Evolutionary conservation across 2,888 invertebrate genomes (phyloP), one percentile per base, ranked within the genome.

Genomic region (Ophioninae sp.): DNA sequence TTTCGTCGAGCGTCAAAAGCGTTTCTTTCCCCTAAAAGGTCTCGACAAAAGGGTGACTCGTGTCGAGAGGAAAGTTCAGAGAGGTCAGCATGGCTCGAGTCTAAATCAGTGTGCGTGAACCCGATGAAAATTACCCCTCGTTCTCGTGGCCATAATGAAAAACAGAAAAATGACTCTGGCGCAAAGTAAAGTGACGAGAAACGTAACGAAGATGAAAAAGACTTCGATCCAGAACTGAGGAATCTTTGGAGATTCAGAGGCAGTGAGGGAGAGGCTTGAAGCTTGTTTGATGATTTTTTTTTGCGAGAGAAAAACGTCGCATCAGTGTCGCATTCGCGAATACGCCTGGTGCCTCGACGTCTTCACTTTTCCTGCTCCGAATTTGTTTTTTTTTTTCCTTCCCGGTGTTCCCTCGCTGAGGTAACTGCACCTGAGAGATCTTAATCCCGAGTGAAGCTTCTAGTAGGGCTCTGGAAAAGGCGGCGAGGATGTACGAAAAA

Each of bases 371-470:
- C 62, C 59, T 74, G 39, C 65, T 65, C 62, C 30, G 65, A 75
- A 69, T 50, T 69, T 81, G 75, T 81, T 64, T 81, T 81, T 78
- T 81, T 64, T 81, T 78, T 56, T 70, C 75, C 73, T 67, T 70
- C 76, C 70, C 74, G 81, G 74, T 75, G 62, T 67, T 67, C 75
- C 75, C 75, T 82, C 79, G 50, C 17, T 50, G 70, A 67, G 56
- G 67, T 56, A 56, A 75, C 67, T 57, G 67, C 21, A 20, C 75
- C 75, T 57, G 75, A 67, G 56, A 75, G 56, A 75, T 75, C 67
- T 75, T 75, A 75, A 67, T 67, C 65, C 65, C 57, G 37, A 21
- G 21, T 39, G 57, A 67, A 75, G 21, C 65, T 67, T 57, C 21
- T 17, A n/a, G 56, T 21, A 50, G 39, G 61, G 41, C 61, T 62